phyloP scores from a whole-genome alignment of 2,888 invertebrate species.

The Brachypalpus laphriformis region DNA sequence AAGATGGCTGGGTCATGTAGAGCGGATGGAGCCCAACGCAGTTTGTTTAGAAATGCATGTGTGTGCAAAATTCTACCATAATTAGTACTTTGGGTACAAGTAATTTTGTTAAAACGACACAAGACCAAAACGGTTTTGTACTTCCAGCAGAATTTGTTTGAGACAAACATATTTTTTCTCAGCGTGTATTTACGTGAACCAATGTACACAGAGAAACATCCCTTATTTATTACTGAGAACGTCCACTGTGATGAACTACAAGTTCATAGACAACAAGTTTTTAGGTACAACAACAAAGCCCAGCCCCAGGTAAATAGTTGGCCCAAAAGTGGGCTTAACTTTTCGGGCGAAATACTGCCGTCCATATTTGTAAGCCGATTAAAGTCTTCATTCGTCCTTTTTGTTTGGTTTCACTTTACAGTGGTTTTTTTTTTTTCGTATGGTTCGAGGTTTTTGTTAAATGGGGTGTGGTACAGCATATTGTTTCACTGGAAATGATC shows the following conservation, averaged over 20 bases:
- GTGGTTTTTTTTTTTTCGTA: not conserved
- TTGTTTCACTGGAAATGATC: conserved; percentile 34
- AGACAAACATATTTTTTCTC: too few relatives aligned
- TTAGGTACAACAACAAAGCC: not conserved
- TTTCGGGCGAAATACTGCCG: not conserved
- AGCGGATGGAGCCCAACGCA: too few relatives aligned
- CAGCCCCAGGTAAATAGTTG: conserved; percentile 40
- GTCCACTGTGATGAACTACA: conserved; percentile 34
- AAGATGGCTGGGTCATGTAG: too few relatives aligned
- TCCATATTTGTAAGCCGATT: conserved; percentile 60
- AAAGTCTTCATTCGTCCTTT: conserved; percentile 41
- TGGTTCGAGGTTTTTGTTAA: not conserved
- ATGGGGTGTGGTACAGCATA: conserved; percentile 33
- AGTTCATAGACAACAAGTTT: conserved; percentile 11
- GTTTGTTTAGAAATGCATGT: too few relatives aligned
- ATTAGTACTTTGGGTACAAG: too few relatives aligned
- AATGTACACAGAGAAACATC: conserved; percentile 26
- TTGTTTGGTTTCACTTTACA: conserved; percentile 37
- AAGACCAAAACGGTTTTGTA: too few relatives aligned
- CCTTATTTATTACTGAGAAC: conserved; percentile 36
- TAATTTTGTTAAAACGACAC: too few relatives aligned
- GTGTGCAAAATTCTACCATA: too few relatives aligned
- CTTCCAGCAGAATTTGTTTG: too few relatives aligned
- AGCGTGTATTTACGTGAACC: too few relatives aligned
- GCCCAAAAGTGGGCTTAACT: conserved; percentile 47